Conservation (phyloP, 2,113 vertebrate species). For the Triplophysa tibetana region DNA sequence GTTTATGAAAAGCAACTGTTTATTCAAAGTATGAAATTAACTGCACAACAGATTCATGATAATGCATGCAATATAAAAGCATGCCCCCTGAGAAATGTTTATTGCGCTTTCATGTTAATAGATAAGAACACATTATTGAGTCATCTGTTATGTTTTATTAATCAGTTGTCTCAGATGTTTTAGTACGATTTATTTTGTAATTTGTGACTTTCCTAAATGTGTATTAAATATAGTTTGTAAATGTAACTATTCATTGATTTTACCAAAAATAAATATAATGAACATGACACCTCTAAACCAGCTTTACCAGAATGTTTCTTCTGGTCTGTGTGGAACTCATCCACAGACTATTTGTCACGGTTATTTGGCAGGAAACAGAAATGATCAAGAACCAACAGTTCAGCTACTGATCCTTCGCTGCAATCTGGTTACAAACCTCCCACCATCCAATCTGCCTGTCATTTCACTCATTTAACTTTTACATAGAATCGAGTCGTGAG, state of each 20-base stretch:
- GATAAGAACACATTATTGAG: no score
- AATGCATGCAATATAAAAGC: background rate
- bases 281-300: conserved; percentile 12
- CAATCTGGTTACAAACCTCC: conserved; percentile 53
- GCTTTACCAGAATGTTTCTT: conserved; percentile 23
- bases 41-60: background rate
- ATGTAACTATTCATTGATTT: background rate
- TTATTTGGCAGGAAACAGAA: conserved; percentile 47
- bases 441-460: conserved; percentile 58
- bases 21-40: background rate
- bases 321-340: conserved; percentile 6
- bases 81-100: background rate
- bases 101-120: background rate
- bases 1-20: background rate
- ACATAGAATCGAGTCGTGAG: conserved; percentile 36
- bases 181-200: no score
- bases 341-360: conserved; percentile 30
- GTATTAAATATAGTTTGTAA: background rate
- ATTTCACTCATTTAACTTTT: conserved; percentile 40
- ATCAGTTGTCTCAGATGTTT: no score
- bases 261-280: background rate
- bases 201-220: no score
- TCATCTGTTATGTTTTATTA: no score
- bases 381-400: conserved; percentile 39
- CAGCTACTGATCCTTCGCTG: conserved; percentile 41